Evolutionary conservation across 2,797 vertebrate species (phyloP).

Genomic region (Gallinago solitaria): DNA sequence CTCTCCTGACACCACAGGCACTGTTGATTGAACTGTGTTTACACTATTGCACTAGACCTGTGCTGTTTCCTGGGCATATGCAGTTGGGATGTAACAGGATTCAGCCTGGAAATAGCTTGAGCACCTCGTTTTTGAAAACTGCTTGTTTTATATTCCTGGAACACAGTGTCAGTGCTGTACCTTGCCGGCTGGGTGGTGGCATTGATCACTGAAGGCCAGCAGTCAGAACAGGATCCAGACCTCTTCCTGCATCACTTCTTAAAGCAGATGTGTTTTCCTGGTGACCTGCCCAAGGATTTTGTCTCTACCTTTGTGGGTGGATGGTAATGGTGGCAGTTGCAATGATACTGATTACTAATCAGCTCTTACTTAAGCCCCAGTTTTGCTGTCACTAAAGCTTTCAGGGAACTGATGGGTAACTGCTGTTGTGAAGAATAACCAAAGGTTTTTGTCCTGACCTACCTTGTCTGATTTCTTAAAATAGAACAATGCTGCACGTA

Average conservation of each 20-base stretch:
- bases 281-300: neutral
- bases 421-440: neutral
- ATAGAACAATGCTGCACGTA: slow-evolving; percentile 34
- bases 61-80: neutral
- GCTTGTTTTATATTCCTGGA: neutral
- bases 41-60: neutral
- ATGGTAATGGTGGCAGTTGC: neutral
- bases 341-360: neutral
- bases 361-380: neutral
- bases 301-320: neutral
- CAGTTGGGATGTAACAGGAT: neutral
- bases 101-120: neutral
- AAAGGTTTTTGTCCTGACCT: slow-evolving; percentile 42
- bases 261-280: neutral
- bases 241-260: slow-evolving; percentile 17
- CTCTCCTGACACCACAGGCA: neutral
- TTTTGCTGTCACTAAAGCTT: neutral
- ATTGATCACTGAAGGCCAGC: neutral
- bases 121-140: neutral
- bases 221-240: slow-evolving; percentile 5
- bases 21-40: neutral
- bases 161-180: neutral
- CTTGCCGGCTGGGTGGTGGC: neutral
- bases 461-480: slow-evolving; percentile 58
- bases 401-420: neutral